Evolutionary conservation across 2,888 invertebrate species (phyloP).

Genomic region (Meloe dianella): DNA sequence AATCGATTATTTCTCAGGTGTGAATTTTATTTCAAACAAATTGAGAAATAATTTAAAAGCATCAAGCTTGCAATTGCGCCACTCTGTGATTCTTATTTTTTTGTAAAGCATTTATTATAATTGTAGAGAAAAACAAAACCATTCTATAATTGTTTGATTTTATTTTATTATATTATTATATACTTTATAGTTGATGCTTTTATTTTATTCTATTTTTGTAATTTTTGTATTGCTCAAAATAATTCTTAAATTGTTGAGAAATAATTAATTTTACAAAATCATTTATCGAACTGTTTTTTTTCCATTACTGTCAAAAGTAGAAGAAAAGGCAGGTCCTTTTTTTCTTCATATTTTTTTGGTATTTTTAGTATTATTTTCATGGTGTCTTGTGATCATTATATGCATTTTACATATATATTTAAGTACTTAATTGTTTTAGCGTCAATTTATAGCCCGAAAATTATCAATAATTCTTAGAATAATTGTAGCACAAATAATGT

Average conservation of each 20-base stretch:
- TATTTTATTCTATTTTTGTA: conserved; percentile 2
- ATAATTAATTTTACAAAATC: not conserved
- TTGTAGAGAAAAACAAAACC: not conserved
- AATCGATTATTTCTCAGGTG: not conserved
- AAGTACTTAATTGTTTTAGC: not conserved
- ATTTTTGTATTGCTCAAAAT: conserved; percentile 3
- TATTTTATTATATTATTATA: not conserved
- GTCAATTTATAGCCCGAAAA: not conserved
- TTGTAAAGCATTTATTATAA: not conserved
- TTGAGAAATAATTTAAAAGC: conserved; percentile 1
- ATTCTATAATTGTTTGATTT: not conserved
- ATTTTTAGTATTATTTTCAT: conserved; percentile 1
- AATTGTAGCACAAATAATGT: not conserved
- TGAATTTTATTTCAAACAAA: not conserved
- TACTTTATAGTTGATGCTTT: conserved; percentile 5
- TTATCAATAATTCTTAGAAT: not conserved
- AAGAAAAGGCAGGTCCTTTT: not conserved
- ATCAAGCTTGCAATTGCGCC: conserved; percentile 1
- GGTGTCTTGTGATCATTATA: conserved; percentile 7
- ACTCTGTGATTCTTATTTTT: not conserved
- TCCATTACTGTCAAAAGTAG: not conserved
- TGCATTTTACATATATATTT: conserved; percentile 1
- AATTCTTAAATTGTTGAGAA: not conserved
- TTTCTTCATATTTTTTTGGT: too few relatives aligned
- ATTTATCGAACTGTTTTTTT: not conserved